Base-by-base conservation (phyloP, 1,140 invertebrate genomes). In the Panagrolaimus sp. region DNA sequence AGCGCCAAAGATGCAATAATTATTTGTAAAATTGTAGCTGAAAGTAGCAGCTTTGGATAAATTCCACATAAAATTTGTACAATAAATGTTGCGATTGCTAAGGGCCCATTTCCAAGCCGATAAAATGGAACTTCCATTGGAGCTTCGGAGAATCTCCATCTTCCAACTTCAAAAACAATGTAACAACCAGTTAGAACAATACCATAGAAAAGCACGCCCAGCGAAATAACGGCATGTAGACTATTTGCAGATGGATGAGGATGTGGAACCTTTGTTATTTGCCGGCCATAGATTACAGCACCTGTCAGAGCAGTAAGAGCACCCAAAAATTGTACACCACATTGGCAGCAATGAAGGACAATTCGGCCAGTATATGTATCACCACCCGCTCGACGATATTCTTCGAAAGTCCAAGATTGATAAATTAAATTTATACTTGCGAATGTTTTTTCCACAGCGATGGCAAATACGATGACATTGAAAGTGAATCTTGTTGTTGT, bases 81-180 rank as follows among this genome's bases (percentile, higher is more conserved):
- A 63, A 82, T 47, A 62, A 82, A 82, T 14, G 79, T 75, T 31
- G 71, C 68, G 4, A 81, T 25, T 63, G 77, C 80, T n/a, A 82
- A 65, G 25, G 79, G 81, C 25, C 80, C 80, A 70, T 83, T 82
- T 11, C 76, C 77, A 11, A 82, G 48, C 42, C 80, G 68, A 64
- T 75, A 80, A 68, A 80, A 82, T 16, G 77, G 76, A 8, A 74
- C 69, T 42, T 82, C 80, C 46, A 82, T 66, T n/a, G 75, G 71
- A 11, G 75, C 70, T 63, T 75, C 81, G 0, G 70, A 66, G 47
- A 69, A 82, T 44, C 79, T 64, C 80, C 80, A 82, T 72, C 80
- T 82, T 38, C 78, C 81, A 14, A 83, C 51, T 66, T 82, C 80
- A 63, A 82, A 83, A 9, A 82, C 78, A 25, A 83, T 67, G 45